Evolutionary conservation across 1,140 invertebrate genomes (phyloP).

Genomic region (Apis mellifera): DNA sequence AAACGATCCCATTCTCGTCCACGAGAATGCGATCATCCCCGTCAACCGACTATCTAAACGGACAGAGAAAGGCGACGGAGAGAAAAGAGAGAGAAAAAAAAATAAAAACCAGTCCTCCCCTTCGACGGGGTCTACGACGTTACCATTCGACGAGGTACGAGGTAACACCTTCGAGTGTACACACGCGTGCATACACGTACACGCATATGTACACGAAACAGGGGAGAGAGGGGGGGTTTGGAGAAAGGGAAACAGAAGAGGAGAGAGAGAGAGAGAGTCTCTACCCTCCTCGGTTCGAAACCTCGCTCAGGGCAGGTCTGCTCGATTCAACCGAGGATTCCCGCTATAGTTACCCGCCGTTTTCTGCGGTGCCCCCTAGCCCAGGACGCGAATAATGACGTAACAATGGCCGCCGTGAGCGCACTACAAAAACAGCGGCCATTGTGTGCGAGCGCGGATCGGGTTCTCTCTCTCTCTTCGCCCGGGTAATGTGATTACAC

Average conservation of each 20-base stretch:
- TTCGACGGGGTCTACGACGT: background rate
- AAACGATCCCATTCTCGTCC: conserved; percentile 62
- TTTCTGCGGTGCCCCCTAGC: conserved; percentile 57
- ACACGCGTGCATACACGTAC: conserved; percentile 1
- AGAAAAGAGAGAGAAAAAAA: background rate
- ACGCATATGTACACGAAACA: too few species aligned
- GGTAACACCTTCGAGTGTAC: conserved; percentile 62
- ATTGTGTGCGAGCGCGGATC: conserved; percentile 70
- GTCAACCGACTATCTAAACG: background rate
- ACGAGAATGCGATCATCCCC: conserved; percentile 27
- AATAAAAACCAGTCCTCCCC: conserved; percentile 8
- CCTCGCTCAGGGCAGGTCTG: conserved; percentile 47
- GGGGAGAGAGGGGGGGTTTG: background rate
- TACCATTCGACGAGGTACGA: conserved; percentile 54
- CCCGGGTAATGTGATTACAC: conserved; percentile 77
- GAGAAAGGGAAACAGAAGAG: background rate
- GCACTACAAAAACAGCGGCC: conserved; percentile 76
- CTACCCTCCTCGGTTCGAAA: too few species aligned
- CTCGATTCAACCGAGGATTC: conserved; percentile 51
- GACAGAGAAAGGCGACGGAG: background rate
- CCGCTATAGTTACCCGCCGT: conserved; percentile 55
- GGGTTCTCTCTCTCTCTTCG: conserved; percentile 7
- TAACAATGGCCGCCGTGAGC: conserved; percentile 79
- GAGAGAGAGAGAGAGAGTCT: too few species aligned
- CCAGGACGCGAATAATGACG: conserved; percentile 79